Conservation (phyloP, 2,888 invertebrate genomes). For the Himalopsyche tibetana region DNA sequence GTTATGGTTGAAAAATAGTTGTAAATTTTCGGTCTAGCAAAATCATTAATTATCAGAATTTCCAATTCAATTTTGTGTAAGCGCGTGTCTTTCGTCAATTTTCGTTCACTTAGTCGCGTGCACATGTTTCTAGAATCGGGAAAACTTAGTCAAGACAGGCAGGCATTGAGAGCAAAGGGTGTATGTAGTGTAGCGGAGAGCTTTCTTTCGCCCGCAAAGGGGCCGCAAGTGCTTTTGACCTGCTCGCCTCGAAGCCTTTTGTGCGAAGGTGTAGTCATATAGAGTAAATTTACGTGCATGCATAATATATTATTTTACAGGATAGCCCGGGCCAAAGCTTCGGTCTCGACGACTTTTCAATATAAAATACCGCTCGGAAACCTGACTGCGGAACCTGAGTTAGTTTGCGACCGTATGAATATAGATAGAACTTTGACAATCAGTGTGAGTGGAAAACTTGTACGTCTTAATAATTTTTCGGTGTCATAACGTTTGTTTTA, state of each 20-base stretch:
- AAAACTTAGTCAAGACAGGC: slow-evolving; percentile 38
- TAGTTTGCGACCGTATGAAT: too few species aligned
- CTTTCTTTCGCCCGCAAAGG: slow-evolving; percentile 41
- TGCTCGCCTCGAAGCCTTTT: slow-evolving; percentile 1
- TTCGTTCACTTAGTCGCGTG: slow-evolving; percentile 52
- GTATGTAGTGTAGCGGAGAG: slow-evolving; percentile 32
- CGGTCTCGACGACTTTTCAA: slow-evolving; percentile 18
- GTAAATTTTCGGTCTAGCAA: too few species aligned
- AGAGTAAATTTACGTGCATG: slow-evolving; percentile 38
- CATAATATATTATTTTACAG: slow-evolving; percentile 38
- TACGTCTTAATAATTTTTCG: too few species aligned
- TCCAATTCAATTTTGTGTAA: too few species aligned
- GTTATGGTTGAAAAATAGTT: too few species aligned
- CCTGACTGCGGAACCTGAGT: too few species aligned
- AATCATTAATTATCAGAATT: too few species aligned
- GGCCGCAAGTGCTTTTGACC: slow-evolving; percentile 43
- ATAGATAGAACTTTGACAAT: too few species aligned
- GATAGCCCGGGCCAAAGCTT: neutral
- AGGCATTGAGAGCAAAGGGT: slow-evolving; percentile 34
- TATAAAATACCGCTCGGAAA: neutral
- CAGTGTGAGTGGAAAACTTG: too few species aligned
- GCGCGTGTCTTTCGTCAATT: neutral
- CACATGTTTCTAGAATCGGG: slow-evolving; percentile 51
- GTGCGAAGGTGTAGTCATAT: slow-evolving; percentile 5
- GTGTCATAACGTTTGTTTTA: too few species aligned